A percentile compares a stretch with the other conserved stretches of the same genome.
Conservation (phyloP, 2,888 invertebrate species). For the Dolichopus griseipennis region DNA sequence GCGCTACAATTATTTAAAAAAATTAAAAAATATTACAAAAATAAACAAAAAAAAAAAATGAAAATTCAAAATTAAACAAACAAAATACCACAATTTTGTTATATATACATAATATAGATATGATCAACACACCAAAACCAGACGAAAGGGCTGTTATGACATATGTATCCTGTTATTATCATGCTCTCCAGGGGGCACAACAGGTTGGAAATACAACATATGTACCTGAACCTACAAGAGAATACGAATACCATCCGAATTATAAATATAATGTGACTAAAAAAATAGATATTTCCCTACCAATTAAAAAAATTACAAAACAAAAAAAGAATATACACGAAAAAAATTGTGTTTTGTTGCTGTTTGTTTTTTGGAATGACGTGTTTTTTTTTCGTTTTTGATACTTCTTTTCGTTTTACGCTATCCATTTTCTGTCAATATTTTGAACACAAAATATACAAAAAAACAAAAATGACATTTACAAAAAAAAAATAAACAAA, state of each 20-base stretch:
- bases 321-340: not conserved
- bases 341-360: slow-evolving; percentile 5
- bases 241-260: slow-evolving; percentile 44
- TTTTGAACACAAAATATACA: slow-evolving; percentile 12
- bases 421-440: slow-evolving; percentile 18
- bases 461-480: too few species aligned
- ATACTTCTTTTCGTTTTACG: slow-evolving; percentile 23
- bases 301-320: not conserved
- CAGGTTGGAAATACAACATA: slow-evolving; percentile 62
- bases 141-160: slow-evolving; percentile 99
- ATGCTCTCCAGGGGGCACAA: slow-evolving; percentile 99
- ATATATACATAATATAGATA: slow-evolving; percentile 56
- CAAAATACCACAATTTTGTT: not conserved
- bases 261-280: slow-evolving; percentile 46
- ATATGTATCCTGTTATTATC: slow-evolving; percentile 99
- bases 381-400: slow-evolving; percentile 23
- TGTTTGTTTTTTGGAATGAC: slow-evolving; percentile 5
- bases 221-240: slow-evolving; percentile 45
- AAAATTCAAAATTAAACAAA: too few species aligned
- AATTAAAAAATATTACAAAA: too few species aligned
- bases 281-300: slow-evolving; percentile 22
- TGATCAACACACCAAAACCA: slow-evolving; percentile 99
- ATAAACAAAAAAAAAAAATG: too few species aligned
- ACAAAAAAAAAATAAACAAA: too few species aligned
- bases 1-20: too few species aligned